These are phyloP conservation scores for Clarias magur DNA, from an alignment of 2,113 vertebrate species.

Conservation along the genomic window DNA sequence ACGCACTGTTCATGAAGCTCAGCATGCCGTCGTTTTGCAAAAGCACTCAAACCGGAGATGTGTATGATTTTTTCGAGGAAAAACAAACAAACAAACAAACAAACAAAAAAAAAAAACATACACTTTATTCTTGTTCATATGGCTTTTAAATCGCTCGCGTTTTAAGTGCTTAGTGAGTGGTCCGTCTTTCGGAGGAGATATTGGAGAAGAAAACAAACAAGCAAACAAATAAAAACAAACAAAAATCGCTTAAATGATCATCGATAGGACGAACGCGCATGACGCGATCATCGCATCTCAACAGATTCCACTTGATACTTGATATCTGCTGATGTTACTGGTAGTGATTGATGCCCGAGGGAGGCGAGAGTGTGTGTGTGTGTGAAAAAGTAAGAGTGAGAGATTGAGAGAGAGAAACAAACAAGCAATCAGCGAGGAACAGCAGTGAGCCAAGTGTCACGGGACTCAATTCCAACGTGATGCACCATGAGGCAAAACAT, in stretches of 20 bases:
- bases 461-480: background rate
- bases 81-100: background rate
- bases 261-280: background rate
- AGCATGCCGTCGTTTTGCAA: background rate
- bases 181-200: conserved; percentile 20
- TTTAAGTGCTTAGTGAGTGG: conserved; percentile 38
- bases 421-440: background rate
- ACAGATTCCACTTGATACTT: background rate
- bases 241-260: background rate
- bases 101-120: conserved; percentile 19
- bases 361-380: background rate
- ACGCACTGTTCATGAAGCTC: background rate
- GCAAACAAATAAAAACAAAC: too few species aligned
- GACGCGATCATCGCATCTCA: background rate
- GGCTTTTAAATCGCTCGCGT: conserved; percentile 46
- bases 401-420: background rate
- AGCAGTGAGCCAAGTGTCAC: background rate
- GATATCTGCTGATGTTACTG: background rate
- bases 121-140: conserved; percentile 47
- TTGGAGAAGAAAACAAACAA: background rate
- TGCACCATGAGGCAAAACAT: background rate
- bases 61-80: background rate
- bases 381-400: background rate
- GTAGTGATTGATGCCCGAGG: background rate
- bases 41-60: conserved; percentile 32